Conservation (phyloP, 23 tunicate genomes). For the Corella eumyota region DNA sequence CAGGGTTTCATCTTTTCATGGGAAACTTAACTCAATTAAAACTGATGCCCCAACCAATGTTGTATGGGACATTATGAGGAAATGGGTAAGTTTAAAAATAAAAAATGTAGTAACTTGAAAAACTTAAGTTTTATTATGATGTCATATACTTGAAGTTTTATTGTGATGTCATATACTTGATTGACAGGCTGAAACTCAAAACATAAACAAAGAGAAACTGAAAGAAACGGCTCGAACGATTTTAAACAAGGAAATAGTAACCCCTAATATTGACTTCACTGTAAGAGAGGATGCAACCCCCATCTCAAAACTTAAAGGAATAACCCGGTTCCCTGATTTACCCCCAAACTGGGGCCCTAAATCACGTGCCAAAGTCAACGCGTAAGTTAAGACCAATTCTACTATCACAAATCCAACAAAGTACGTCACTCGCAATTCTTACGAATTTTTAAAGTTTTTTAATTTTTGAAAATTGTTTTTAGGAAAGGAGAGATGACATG, state of each 20-base stretch:
- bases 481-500: slow-evolving; percentile 36
- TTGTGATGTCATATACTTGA: no score
- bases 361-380: slow-evolving; percentile 57
- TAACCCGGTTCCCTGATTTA: slow-evolving; percentile 66
- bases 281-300: slow-evolving; percentile 23
- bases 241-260: slow-evolving; percentile 29
- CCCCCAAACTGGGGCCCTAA: slow-evolving; percentile 97
- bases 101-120: no score
- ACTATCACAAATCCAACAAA: no score
- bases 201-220: slow-evolving; percentile 19
- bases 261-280: slow-evolving; percentile 30
- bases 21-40: not conserved
- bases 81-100: slow-evolving; percentile 20
- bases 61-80: slow-evolving; percentile 90
- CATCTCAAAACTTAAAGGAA: slow-evolving; percentile 32
- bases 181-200: slow-evolving; percentile 34
- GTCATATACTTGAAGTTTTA: no score
- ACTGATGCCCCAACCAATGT: slow-evolving; percentile 33
- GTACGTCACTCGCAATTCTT: not conserved
- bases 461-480: not conserved
- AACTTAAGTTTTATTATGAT: no score
- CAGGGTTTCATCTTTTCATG: slow-evolving; percentile 10
- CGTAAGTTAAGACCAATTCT: slow-evolving; percentile 45
- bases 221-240: slow-evolving; percentile 38
- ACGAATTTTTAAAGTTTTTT: not conserved